phyloP scores from a whole-genome alignment of 2,888 invertebrate species.

The Cetonia aurata region DNA sequence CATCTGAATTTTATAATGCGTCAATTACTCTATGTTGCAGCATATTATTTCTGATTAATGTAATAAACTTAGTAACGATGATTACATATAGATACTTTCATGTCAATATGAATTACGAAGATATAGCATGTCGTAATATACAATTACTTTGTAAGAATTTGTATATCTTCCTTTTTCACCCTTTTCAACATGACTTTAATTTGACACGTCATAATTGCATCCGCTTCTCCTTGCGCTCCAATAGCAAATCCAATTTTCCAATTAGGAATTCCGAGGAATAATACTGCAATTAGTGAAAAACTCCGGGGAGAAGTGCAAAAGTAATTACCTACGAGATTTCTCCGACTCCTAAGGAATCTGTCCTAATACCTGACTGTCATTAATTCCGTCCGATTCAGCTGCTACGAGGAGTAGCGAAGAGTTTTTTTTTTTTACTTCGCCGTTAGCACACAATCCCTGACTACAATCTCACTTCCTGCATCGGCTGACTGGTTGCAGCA shows the following conservation, averaged over 20 bases:
- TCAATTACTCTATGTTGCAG: no score
- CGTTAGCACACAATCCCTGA: constrained; percentile 11
- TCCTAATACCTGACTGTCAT: constrained; percentile 34
- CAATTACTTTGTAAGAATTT: constrained; percentile 6
- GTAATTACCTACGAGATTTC: constrained; percentile 38
- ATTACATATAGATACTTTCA: no score
- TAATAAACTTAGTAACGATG: no score
- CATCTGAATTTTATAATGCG: no score
- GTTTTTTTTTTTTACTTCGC: constrained; percentile 1
- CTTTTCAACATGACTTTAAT: constrained; percentile 7
- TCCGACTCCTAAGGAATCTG: constrained; percentile 27
- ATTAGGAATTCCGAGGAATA: constrained; percentile 25
- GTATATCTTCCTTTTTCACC: neutral
- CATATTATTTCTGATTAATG: no score
- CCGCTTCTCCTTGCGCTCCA: neutral
- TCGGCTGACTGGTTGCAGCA: constrained; percentile 10
- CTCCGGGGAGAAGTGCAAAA: constrained; percentile 9
- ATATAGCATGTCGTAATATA: neutral
- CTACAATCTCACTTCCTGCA: constrained; percentile 25
- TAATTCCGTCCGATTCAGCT: constrained; percentile 29
- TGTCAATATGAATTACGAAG: constrained; percentile 4
- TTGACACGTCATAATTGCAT: constrained; percentile 27
- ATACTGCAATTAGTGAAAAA: constrained; percentile 26
- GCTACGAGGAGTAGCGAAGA: neutral
- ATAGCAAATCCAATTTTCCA: constrained; percentile 28